These are phyloP conservation scores for Zelostemma sp. DNA, from an alignment of 1,140 invertebrate species.

Conservation along the genomic window DNA sequence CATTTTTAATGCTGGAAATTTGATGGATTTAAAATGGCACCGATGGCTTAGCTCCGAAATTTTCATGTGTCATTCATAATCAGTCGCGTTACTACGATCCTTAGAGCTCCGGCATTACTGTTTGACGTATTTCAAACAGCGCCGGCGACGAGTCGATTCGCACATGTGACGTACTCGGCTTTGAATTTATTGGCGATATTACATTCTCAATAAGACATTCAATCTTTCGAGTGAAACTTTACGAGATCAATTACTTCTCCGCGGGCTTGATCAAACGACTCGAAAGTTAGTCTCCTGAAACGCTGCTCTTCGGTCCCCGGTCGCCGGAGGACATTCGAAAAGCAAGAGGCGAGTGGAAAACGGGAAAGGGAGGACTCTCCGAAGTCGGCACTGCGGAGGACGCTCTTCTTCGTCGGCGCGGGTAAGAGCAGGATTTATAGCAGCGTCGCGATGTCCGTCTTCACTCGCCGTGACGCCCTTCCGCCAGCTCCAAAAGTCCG, in stretches of 20 bases:
- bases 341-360: constrained; percentile 38
- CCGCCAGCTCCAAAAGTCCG: constrained; percentile 62
- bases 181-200: not conserved
- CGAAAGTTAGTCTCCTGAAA: constrained; percentile 63
- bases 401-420: constrained; percentile 59
- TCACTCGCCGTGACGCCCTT: constrained; percentile 70
- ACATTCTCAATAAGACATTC: constrained; percentile 3
- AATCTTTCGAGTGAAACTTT: not conserved
- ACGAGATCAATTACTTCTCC: not conserved
- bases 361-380: constrained; percentile 12
- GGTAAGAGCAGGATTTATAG: constrained; percentile 68
- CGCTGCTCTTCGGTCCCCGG: constrained; percentile 51
- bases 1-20: constrained; percentile 43
- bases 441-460: constrained; percentile 70
- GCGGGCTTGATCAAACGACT: constrained; percentile 28
- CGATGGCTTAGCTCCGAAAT: constrained; percentile 21
- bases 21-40: constrained; percentile 40
- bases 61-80: constrained; percentile 48
- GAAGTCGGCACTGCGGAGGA: constrained; percentile 49
- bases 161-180: constrained; percentile 2
- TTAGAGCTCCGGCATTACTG: constrained; percentile 35
- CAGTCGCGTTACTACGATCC: constrained; percentile 37
- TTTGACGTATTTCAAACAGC: constrained; percentile 26
- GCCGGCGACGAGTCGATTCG: not conserved
- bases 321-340: constrained; percentile 37